Base-by-base conservation (phyloP, 2,797 vertebrate species). In the Gastrophryne carolinensis region DNA sequence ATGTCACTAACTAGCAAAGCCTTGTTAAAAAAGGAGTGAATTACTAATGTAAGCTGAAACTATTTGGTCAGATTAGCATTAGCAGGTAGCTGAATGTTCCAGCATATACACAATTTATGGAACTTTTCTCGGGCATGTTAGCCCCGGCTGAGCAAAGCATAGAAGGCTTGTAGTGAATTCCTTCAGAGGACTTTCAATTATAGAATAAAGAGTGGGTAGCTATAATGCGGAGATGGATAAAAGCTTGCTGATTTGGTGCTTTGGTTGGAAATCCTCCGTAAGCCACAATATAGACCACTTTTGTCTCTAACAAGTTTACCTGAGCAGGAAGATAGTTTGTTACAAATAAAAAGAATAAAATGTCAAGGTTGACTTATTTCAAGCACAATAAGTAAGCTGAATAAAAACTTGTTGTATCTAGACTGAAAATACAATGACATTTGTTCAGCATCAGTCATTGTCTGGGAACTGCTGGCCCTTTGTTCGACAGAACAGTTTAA, bases 1-100 rank as follows among this genome's bases (percentile, higher is more conserved):
- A 56, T 68, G 4, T 12, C 5, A 24, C 27, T 23, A 75, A 75
- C 3, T 32, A 75, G 39, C 27, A 64, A n/a, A 47, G 12, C 19
- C 34, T 4, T 11, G 7, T 50, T 64, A 32, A 35, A 0, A 17
- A 19, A 50, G 52, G 7, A 50, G 9, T 7, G 37, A 34, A 66
- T n/a, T n/a, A n/a, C n/a, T n/a, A n/a, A n/a, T n/a, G n/a, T n/a
- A n/a, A n/a, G n/a, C n/a, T n/a, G n/a, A n/a, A n/a, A n/a, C n/a
- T n/a, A n/a, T n/a, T n/a, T n/a, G n/a, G n/a, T n/a, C n/a, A n/a
- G n/a, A n/a, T n/a, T n/a, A n/a, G n/a, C n/a, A n/a, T n/a, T n/a
- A n/a, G n/a, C n/a, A n/a, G n/a, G n/a, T n/a, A n/a, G n/a, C n/a
- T n/a, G n/a, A n/a, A n/a, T n/a, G n/a, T n/a, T n/a, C n/a, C n/a